phyloP scores from a whole-genome alignment of 1,140 invertebrate species.

The Drosophila tristis region DNA sequence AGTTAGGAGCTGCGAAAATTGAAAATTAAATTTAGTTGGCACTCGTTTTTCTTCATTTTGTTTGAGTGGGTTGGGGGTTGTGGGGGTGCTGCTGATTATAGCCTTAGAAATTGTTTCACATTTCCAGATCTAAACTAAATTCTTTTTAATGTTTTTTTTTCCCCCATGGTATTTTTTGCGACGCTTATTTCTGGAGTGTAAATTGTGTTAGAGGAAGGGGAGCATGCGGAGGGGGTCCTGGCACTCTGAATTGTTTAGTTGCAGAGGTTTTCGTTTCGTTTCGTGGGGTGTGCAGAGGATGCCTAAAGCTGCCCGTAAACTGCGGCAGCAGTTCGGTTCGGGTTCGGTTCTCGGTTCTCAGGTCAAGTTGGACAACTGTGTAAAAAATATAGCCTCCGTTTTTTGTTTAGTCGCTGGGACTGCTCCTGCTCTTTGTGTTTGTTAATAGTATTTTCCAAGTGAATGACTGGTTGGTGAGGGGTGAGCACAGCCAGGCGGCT shows the following conservation, averaged over 20 bases:
- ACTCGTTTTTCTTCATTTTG: background rate
- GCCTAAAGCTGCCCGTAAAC: too few species aligned
- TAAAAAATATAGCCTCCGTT: constrained; percentile 3
- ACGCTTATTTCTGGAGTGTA: background rate
- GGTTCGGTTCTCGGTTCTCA: too few species aligned
- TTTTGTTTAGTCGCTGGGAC: constrained; percentile 19
- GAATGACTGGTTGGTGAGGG: constrained; percentile 23
- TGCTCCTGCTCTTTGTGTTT: constrained; percentile 30
- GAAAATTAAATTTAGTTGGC: constrained; percentile 37
- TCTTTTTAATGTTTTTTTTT: constrained; percentile 25
- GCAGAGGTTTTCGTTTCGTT: too few species aligned
- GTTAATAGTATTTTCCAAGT: constrained; percentile 60
- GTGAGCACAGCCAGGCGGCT: background rate
- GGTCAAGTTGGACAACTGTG: too few species aligned
- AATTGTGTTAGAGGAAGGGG: background rate
- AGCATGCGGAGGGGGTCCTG: too few species aligned
- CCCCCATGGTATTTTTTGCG: background rate
- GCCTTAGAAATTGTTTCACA: constrained; percentile 27
- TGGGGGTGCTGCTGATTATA: background rate
- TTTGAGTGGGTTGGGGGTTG: too few species aligned
- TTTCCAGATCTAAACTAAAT: constrained; percentile 35
- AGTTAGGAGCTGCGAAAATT: constrained; percentile 42
- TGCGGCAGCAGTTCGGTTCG: background rate
- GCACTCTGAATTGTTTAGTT: background rate
- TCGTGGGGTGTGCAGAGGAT: too few species aligned